Evolutionary conservation across 2,797 vertebrate species (phyloP).

Genomic region (Notolabrus celidotus): DNA sequence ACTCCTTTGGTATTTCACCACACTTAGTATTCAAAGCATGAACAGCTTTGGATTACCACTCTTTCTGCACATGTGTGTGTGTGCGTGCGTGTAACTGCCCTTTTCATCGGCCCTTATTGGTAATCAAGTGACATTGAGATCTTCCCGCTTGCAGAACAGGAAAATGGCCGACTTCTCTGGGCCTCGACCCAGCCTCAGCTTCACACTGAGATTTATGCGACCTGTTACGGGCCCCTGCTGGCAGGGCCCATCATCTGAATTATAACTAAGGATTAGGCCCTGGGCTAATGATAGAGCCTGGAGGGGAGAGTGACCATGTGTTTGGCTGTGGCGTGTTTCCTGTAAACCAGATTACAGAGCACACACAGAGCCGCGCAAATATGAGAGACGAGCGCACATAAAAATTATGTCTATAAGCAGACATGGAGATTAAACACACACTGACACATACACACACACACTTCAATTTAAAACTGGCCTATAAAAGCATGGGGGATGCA

Average conservation of each 20-base stretch:
- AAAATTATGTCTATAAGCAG: slow-evolving; percentile 57
- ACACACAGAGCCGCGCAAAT: slow-evolving; percentile 65
- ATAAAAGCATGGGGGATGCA: slow-evolving; percentile 66
- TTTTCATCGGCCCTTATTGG: slow-evolving; percentile 77
- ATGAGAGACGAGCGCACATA: slow-evolving; percentile 47
- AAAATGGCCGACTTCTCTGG: slow-evolving; percentile 66
- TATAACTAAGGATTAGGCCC: slow-evolving; percentile 80
- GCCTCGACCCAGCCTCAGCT: slow-evolving; percentile 44
- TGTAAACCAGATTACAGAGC: slow-evolving; percentile 80
- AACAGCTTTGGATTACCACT: slow-evolving; percentile 68
- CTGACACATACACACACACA: slow-evolving; percentile 42
- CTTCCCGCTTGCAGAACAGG: slow-evolving; percentile 70
- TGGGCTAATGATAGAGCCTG: slow-evolving; percentile 76
- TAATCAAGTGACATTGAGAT: slow-evolving; percentile 78
- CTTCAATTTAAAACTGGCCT: slow-evolving; percentile 45
- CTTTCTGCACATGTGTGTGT: slow-evolving; percentile 30
- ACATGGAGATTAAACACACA: slow-evolving; percentile 63
- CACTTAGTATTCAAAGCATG: slow-evolving; percentile 81
- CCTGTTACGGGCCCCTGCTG: slow-evolving; percentile 82
- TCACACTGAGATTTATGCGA: slow-evolving; percentile 81
- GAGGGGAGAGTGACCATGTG: slow-evolving; percentile 71
- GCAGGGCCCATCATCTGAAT: slow-evolving; percentile 85
- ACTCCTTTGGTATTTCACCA: slow-evolving; percentile 66
- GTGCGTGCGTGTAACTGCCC: slow-evolving; percentile 63
- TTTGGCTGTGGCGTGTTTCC: slow-evolving; percentile 70